phyloP scores from a whole-genome alignment of 1,140 invertebrate genomes.

The Helicoverpa armigera region DNA sequence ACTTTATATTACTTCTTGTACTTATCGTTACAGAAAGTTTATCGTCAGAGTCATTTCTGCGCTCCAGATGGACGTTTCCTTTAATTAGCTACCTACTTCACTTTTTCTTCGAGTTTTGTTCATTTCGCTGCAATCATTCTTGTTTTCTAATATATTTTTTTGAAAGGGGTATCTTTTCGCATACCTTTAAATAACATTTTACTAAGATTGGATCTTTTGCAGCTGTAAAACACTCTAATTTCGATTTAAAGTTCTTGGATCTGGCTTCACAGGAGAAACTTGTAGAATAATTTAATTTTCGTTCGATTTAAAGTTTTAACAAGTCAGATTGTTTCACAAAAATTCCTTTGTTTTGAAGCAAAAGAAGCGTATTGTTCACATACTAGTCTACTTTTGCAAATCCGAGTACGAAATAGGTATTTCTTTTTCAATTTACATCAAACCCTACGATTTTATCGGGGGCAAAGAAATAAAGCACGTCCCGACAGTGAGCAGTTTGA shows the following conservation, averaged over 20 bases:
- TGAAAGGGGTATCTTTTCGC: slow-evolving; percentile 26
- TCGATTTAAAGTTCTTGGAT: slow-evolving; percentile 26
- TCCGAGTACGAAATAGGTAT: neutral
- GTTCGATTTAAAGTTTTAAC: slow-evolving; percentile 16
- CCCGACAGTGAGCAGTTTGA: slow-evolving; percentile 59
- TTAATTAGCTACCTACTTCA: slow-evolving; percentile 34
- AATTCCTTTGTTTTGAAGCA: neutral
- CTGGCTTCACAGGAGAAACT: slow-evolving; percentile 5
- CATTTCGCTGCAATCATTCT: slow-evolving; percentile 38
- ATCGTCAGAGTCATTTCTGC: slow-evolving; percentile 31
- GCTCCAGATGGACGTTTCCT: slow-evolving; percentile 33
- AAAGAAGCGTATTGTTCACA: neutral
- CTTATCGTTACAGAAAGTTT: slow-evolving; percentile 36
- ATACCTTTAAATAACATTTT: slow-evolving; percentile 30
- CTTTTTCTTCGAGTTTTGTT: slow-evolving; percentile 37
- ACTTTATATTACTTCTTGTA: slow-evolving; percentile 26
- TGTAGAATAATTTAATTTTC: slow-evolving; percentile 9
- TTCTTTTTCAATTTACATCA: slow-evolving; percentile 48
- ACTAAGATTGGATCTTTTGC: slow-evolving; percentile 19
- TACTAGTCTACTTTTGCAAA: neutral
- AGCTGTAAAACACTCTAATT: slow-evolving; percentile 22
- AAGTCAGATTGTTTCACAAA: neutral
- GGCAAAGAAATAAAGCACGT: slow-evolving; percentile 53
- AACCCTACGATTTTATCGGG: slow-evolving; percentile 48
- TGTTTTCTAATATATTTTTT: slow-evolving; percentile 29